phyloP scores from a whole-genome alignment of 2,888 invertebrate genomes.

The Alentia gelatinosa region DNA sequence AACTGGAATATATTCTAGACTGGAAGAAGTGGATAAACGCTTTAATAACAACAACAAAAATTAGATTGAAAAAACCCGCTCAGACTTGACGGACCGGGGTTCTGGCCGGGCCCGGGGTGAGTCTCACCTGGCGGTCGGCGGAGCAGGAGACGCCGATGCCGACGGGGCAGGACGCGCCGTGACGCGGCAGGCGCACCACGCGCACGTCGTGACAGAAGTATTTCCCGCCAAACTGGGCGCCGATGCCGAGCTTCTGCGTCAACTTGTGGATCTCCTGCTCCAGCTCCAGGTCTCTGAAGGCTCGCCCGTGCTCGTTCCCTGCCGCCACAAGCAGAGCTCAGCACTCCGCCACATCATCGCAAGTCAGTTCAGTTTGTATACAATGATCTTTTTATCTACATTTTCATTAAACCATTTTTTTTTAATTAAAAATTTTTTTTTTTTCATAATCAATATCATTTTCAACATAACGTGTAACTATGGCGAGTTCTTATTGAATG shows the following conservation, averaged over 20 bases:
- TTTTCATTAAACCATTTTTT: background rate
- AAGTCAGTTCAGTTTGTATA: background rate
- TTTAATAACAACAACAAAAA: too few species aligned
- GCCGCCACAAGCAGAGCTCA: background rate
- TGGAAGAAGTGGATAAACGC: too few species aligned
- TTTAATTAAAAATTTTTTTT: too few species aligned
- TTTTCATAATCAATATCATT: too few species aligned
- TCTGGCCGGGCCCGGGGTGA: too few species aligned
- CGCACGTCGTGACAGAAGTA: slow-evolving; percentile 81
- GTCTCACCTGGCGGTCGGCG: slow-evolving; percentile 79
- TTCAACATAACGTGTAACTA: too few species aligned
- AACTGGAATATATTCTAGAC: too few species aligned
- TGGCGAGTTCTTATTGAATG: too few species aligned
- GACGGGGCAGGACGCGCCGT: slow-evolving; percentile 81
- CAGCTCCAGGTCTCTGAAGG: slow-evolving; percentile 77
- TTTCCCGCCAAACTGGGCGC: slow-evolving; percentile 81
- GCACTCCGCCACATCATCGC: too few species aligned
- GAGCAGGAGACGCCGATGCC: slow-evolving; percentile 81
- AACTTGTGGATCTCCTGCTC: slow-evolving; percentile 77
- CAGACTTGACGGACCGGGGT: too few species aligned
- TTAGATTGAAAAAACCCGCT: too few species aligned
- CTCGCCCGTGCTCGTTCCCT: slow-evolving; percentile 80
- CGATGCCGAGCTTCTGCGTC: slow-evolving; percentile 78
- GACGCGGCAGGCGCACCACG: slow-evolving; percentile 79
- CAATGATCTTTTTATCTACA: background rate